A percentile compares a stretch with the other conserved stretches of the same genome.
These are phyloP conservation scores for Bombus terrestris DNA, from an alignment of 1,140 invertebrate genomes.

Conservation along the genomic window DNA sequence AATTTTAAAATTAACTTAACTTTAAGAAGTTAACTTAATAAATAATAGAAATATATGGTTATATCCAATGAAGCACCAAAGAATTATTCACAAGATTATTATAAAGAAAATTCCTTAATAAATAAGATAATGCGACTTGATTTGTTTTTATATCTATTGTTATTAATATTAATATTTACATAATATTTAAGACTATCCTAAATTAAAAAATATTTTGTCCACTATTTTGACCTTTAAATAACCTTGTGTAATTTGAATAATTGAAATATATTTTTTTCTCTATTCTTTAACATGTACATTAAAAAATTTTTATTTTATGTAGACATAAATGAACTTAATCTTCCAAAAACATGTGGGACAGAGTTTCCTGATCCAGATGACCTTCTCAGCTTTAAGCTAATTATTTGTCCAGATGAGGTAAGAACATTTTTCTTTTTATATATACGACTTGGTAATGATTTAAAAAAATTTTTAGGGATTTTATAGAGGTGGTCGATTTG, in stretches of 20 bases:
- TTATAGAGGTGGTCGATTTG: slow-evolving; percentile 96
- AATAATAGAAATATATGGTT: not conserved
- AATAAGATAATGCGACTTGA: not conserved
- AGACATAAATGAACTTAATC: slow-evolving; percentile 99
- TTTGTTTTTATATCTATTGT: not conserved
- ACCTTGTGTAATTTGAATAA: not conserved
- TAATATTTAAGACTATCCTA: not conserved
- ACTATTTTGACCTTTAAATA: not conserved
- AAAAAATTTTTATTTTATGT: slow-evolving; percentile 77
- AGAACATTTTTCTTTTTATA: slow-evolving; percentile 28
- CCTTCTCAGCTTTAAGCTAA: slow-evolving; percentile 97
- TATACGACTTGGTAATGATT: slow-evolving; percentile 3
- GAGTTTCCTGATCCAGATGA: slow-evolving; percentile 99
- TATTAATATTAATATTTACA: not conserved
- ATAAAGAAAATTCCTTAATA: not conserved
- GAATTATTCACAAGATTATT: not conserved
- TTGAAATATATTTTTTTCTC: not conserved
- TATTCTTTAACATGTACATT: not conserved
- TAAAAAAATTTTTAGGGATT: slow-evolving; percentile 88
- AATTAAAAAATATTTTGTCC: not conserved
- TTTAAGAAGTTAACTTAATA: not conserved
- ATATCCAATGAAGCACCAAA: not conserved
- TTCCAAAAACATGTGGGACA: slow-evolving; percentile 97
- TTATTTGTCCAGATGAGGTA: slow-evolving; percentile 98
- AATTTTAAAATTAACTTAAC: too few species aligned